Conservation (phyloP, 2,888 invertebrate species). For the Tiliacea citrago region DNA sequence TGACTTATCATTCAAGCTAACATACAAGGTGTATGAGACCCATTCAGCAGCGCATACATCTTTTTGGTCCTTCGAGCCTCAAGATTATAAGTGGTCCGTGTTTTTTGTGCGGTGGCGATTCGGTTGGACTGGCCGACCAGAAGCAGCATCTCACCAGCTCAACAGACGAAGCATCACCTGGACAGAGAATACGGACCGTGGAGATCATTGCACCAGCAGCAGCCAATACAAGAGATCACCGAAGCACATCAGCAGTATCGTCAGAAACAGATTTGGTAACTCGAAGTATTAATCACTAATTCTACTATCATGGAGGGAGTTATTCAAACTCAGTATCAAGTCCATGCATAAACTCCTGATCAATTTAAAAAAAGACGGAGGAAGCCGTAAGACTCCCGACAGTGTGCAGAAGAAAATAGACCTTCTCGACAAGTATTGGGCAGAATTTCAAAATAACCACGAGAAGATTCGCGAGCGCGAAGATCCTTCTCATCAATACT, state of each 20-base stretch:
- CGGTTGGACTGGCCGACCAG: too few species aligned
- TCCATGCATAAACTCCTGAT: background rate
- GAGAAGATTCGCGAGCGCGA: background rate
- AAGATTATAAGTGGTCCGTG: background rate
- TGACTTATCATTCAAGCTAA: too few species aligned
- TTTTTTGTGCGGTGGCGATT: background rate
- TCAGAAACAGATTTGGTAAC: background rate
- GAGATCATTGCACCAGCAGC: background rate
- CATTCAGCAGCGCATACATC: too few species aligned
- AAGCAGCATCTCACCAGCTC: too few species aligned
- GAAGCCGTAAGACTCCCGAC: background rate
- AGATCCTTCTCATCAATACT: background rate
- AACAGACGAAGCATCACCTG: background rate
- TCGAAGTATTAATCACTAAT: background rate
- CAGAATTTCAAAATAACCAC: background rate
- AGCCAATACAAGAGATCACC: background rate
- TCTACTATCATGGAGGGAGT: background rate
- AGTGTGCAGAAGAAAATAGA: constrained; percentile 3
- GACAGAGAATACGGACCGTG: background rate
- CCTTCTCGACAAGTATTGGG: background rate
- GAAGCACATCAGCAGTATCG: background rate
- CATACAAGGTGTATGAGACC: too few species aligned
- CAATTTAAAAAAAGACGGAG: background rate
- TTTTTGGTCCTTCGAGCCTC: too few species aligned
- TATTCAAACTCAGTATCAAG: background rate